These are phyloP conservation scores for rabbit (Oryctolagus cuniculus) DNA, from an alignment of 2,113 vertebrate species.

Conservation along the genomic window mOryCun1.1 NC_091444.1:26674001-26674500, in stretches of 20 bases:
- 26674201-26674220: not conserved
- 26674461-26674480: not conserved
- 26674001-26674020: too few relatives aligned
- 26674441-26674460: not conserved
- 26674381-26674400: not conserved
- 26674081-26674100: too few relatives aligned
- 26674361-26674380: not conserved
- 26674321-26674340: not conserved
- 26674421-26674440: not conserved
- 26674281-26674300: not conserved
- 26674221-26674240: too few relatives aligned
- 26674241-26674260: not conserved
- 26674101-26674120: too few relatives aligned
- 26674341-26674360: not conserved
- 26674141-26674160: too few relatives aligned
- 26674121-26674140: too few relatives aligned
- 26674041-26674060: too few relatives aligned
- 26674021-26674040: too few relatives aligned
- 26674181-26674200: conserved; percentile 20
- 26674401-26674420: not conserved
- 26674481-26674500: not conserved
- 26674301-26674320: not conserved
- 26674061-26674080: too few relatives aligned
- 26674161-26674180: conserved; percentile 14
- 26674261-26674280: not conserved